A percentile compares a stretch with the other conserved stretches of the same genome.
These are phyloP conservation scores for Linnaemya vulpina DNA, from an alignment of 2,888 invertebrate species.

Conservation along the genomic window DNA sequence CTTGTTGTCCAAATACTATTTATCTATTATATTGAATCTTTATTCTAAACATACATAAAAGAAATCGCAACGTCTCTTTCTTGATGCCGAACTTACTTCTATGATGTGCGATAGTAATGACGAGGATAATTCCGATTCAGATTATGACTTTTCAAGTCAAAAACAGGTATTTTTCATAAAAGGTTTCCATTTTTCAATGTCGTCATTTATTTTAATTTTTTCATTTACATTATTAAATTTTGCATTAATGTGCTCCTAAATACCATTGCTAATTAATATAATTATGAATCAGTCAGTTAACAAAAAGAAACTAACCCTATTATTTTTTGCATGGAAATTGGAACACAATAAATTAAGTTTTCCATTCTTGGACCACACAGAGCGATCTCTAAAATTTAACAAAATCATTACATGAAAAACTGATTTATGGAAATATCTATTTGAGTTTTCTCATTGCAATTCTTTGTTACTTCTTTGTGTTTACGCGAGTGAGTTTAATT, in stretches of 20 bases:
- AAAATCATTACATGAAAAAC: too few relatives aligned
- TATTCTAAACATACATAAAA: conserved; percentile 68
- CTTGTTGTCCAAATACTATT: conserved; percentile 30
- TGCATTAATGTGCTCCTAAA: background rate
- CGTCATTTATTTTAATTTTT: conserved; percentile 12
- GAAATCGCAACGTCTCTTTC: conserved; percentile 82
- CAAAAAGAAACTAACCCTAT: background rate
- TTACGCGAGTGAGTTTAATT: too few relatives aligned
- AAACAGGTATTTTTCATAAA: conserved; percentile 78
- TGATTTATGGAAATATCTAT: too few relatives aligned
- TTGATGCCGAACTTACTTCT: conserved; percentile 83
- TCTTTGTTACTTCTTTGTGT: too few relatives aligned
- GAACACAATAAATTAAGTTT: background rate
- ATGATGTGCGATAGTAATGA: conserved; percentile 82
- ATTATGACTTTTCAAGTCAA: conserved; percentile 80
- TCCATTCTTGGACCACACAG: background rate
- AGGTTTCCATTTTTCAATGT: conserved; percentile 24
- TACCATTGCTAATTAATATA: conserved; percentile 22
- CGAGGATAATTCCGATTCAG: conserved; percentile 81
- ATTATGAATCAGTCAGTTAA: conserved; percentile 27
- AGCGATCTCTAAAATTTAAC: background rate
- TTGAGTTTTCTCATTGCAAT: too few relatives aligned
- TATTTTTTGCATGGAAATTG: conserved; percentile 27
- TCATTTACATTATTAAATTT: conserved; percentile 6
- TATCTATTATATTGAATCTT: conserved; percentile 21